A percentile compares a stretch with the other conserved stretches of the same genome.
Conservation (phyloP, 2,797 vertebrate genomes). For the Hylomyscus alleni region DNA sequence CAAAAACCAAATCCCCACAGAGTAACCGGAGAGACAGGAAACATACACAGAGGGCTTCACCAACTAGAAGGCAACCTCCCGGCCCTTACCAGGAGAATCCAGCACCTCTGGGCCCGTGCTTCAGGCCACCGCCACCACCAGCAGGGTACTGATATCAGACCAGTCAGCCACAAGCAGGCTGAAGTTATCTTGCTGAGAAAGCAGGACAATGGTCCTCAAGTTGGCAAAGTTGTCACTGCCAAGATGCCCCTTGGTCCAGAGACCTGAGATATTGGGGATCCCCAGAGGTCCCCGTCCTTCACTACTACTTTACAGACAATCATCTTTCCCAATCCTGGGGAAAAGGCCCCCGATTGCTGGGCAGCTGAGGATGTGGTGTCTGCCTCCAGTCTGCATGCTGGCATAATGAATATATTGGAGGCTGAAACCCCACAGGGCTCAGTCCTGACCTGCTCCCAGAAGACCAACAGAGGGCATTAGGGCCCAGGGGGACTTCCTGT, state of each 20-base stretch:
- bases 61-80: constrained; percentile 88
- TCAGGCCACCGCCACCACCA: neutral
- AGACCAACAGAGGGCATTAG: neutral
- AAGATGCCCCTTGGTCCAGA: neutral
- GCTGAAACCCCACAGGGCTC: constrained; percentile 58
- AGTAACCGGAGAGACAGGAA: neutral
- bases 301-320: neutral
- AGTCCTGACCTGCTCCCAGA: neutral
- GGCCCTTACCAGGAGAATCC: constrained; percentile 51
- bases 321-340: neutral
- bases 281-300: neutral
- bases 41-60: constrained; percentile 76
- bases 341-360: neutral
- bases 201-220: constrained; percentile 64
- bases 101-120: neutral
- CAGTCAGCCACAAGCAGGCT: too few relatives aligned
- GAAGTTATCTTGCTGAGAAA: neutral
- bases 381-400: neutral
- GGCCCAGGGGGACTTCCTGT: neutral
- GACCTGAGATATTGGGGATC: neutral
- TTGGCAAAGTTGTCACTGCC: constrained; percentile 84
- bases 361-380: neutral
- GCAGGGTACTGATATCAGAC: neutral
- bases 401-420: neutral
- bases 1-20: neutral